Percentiles rank a stretch among this genome's conserved stretches.
phyloP scores from a whole-genome alignment of 2,113 vertebrate genomes.

The Oenanthe oenanthe region DNA sequence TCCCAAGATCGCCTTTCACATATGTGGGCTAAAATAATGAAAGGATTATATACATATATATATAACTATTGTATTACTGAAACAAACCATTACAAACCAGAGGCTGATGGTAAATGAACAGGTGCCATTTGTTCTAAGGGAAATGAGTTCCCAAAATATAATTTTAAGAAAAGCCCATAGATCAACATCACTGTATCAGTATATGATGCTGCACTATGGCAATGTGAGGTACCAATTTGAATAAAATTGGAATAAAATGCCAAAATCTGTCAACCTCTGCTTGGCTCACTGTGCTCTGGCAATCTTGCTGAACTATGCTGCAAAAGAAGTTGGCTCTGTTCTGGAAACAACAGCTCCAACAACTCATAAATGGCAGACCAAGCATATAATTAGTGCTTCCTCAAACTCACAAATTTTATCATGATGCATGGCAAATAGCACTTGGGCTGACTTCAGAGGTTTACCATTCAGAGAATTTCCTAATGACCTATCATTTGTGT shows the following conservation, averaged over 20 bases:
- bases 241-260: neutral
- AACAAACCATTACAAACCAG: neutral
- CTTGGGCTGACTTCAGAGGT: constrained; percentile 12
- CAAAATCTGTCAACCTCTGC: neutral
- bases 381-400: neutral
- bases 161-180: neutral
- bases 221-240: neutral
- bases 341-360: neutral
- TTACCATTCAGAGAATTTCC: constrained; percentile 34
- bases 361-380: neutral
- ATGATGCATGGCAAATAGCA: neutral
- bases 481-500: constrained; percentile 1
- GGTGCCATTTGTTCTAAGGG: neutral
- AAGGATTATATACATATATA: neutral
- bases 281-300: neutral
- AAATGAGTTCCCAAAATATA: neutral
- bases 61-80: neutral
- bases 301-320: neutral
- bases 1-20: neutral
- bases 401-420: neutral
- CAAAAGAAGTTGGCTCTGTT: neutral
- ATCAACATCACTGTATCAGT: neutral
- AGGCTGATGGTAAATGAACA: neutral
- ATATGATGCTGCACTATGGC: neutral
- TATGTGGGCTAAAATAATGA: neutral